Conservation (phyloP, 2,888 invertebrate genomes). For the Cephonodes hylas region DNA sequence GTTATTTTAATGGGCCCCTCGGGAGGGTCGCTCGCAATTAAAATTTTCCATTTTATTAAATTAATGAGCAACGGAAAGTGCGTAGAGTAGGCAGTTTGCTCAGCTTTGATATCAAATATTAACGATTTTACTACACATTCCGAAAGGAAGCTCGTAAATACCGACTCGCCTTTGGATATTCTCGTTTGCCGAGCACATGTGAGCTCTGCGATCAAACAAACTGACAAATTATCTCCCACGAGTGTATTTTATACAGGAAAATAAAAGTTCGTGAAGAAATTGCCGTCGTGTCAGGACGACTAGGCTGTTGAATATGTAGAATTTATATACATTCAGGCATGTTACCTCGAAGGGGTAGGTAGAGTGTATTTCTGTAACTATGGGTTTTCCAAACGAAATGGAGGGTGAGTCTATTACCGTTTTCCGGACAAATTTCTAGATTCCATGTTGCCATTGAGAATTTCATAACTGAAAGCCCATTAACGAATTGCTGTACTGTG, state of each 20-base stretch:
- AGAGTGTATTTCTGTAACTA: too few relatives aligned
- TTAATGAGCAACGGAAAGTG: slow-evolving; percentile 49
- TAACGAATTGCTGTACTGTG: too few relatives aligned
- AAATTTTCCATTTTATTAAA: slow-evolving; percentile 62
- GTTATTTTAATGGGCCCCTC: slow-evolving; percentile 51
- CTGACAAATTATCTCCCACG: neutral
- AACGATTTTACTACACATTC: neutral
- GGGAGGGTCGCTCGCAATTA: slow-evolving; percentile 52
- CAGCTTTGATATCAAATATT: slow-evolving; percentile 10
- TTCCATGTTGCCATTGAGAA: too few relatives aligned
- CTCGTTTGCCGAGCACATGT: neutral
- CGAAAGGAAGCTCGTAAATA: neutral
- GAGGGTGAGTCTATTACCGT: too few relatives aligned
- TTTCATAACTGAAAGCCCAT: too few relatives aligned
- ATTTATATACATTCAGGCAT: too few relatives aligned
- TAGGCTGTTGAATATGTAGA: neutral
- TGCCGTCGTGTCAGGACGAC: too few relatives aligned
- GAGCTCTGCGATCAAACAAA: too few relatives aligned
- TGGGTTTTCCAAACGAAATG: too few relatives aligned
- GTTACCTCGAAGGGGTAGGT: too few relatives aligned
- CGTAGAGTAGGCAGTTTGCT: slow-evolving; percentile 24
- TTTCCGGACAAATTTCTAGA: too few relatives aligned
- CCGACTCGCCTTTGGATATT: neutral
- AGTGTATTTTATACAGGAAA: neutral
- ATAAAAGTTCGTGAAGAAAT: neutral